Evolutionary conservation across 2,113 vertebrate genomes (phyloP), one percentile per base, ranked within the genome.

Genomic region (Pangasianodon gigas): DNA sequence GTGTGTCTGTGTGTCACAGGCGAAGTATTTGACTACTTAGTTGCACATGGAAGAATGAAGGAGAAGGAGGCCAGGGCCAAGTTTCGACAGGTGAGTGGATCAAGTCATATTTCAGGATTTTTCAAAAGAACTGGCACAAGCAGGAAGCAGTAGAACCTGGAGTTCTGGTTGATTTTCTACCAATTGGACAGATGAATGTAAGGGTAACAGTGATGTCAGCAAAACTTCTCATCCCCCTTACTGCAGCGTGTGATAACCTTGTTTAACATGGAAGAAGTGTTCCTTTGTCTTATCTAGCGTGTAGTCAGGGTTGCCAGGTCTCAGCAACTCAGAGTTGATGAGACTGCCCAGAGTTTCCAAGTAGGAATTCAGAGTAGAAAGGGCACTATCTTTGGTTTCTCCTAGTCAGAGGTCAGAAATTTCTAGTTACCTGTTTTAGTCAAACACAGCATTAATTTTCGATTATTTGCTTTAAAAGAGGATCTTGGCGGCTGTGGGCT

Each of bases 11-110:
- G 29, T 81, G 48, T 84, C 24, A 93, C 79, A 97, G 97, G 97
- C 84, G 97, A 97, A 93, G 97, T 97, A n/a, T 97, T 97, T 95
- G 97, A 97, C 94, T 97, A 97, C 95, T 95, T 97, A 94, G 97
- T 97, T 94, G 97, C 97, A 92, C 97, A 97, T 92, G 97, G 97
- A 96, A 96, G 97, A 94, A 97, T 97, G 97, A 97, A 97, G 95
- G 97, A 97, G 87, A 97, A 97, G 93, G 97, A 97, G 92, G 97
- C 97, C 92, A 96, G 97, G 93, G 96, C 97, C 93, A 97, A 97
- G 95, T 97, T 97, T 96, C 96, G 97, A 94, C 97, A 97, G 97
- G 97, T 97, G 95, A 92, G 96, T 65, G 48, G 29, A 77, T 58
- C 5, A 81, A 29, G 4, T 60, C n/a, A 56, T 6, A 29, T 37